Conservation (phyloP, 2,797 vertebrate species). For the Clarias pachynema region DNA sequence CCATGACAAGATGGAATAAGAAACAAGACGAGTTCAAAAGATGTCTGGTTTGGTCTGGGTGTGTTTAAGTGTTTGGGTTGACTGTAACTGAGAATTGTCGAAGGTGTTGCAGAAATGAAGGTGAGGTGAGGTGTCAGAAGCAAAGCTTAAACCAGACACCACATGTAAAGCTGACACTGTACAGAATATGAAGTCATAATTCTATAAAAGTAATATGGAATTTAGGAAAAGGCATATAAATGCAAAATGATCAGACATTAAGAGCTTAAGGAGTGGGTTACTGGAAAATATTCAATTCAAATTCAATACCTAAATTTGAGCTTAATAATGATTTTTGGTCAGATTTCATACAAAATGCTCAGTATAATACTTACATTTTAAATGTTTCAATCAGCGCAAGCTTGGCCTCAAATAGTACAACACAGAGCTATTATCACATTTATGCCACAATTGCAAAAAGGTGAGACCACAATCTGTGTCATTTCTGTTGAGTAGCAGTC, state of each 20-base stretch:
- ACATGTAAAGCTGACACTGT: not conserved
- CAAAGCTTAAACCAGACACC: not conserved
- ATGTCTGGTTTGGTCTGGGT: not conserved
- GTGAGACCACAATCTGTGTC: not conserved
- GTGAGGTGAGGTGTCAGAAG: not conserved
- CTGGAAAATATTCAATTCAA: not conserved
- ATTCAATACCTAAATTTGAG: not conserved
- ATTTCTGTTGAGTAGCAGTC: not conserved
- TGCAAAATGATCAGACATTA: slow-evolving; percentile 6
- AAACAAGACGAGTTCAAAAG: slow-evolving; percentile 5
- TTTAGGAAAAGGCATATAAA: not conserved
- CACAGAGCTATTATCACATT: not conserved
- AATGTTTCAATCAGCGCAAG: not conserved
- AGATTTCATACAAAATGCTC: not conserved
- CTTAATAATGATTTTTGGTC: not conserved
- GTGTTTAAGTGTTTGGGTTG: not conserved
- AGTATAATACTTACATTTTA: not conserved
- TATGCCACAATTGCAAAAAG: not conserved
- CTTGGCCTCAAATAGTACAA: not conserved
- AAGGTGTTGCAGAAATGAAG: not conserved
- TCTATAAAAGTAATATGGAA: not conserved
- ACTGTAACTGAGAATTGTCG: not conserved
- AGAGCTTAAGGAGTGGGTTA: not conserved
- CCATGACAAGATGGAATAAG: slow-evolving; percentile 27
- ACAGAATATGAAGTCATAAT: not conserved